These are phyloP conservation scores for Dermolepida albohirtum DNA, from an alignment of 2,888 invertebrate genomes.

Conservation along the genomic window DNA sequence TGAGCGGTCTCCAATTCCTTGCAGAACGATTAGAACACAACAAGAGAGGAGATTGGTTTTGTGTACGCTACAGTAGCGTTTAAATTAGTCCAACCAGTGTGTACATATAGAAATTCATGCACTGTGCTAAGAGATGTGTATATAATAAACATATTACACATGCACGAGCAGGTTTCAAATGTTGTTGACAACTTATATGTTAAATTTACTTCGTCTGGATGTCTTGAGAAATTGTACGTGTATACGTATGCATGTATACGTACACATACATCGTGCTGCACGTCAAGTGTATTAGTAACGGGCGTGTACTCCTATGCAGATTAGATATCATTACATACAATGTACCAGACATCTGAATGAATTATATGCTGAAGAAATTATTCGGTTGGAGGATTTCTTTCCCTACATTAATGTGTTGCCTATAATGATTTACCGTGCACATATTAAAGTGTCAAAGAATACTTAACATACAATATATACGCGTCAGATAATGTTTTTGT, in stretches of 20 bases:
- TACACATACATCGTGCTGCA: not conserved
- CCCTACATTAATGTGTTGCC: not conserved
- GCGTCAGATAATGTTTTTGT: too few species aligned
- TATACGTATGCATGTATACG: too few species aligned
- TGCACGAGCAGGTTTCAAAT: constrained; percentile 32
- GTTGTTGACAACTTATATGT: constrained; percentile 37
- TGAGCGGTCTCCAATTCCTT: constrained; percentile 12
- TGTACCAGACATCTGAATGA: constrained; percentile 28
- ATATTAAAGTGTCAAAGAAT: too few species aligned
- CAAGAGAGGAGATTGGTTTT: constrained; percentile 15
- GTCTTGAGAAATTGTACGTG: constrained; percentile 14
- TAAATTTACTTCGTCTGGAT: constrained; percentile 21
- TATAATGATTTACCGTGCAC: not conserved
- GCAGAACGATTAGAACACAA: not conserved
- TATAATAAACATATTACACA: constrained; percentile 30
- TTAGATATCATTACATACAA: constrained; percentile 32
- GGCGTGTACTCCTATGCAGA: constrained; percentile 20
- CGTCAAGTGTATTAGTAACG: constrained; percentile 33
- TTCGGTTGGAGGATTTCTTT: constrained; percentile 11
- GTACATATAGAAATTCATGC: constrained; percentile 8
- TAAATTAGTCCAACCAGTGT: constrained; percentile 22
- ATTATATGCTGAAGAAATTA: constrained; percentile 13
- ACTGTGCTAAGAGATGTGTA: constrained; percentile 11
- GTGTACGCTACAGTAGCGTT: constrained; percentile 24
- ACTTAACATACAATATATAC: too few species aligned